Evolutionary conservation across 2,797 vertebrate species (phyloP).

Genomic region (Malurus leucopterus): DNA sequence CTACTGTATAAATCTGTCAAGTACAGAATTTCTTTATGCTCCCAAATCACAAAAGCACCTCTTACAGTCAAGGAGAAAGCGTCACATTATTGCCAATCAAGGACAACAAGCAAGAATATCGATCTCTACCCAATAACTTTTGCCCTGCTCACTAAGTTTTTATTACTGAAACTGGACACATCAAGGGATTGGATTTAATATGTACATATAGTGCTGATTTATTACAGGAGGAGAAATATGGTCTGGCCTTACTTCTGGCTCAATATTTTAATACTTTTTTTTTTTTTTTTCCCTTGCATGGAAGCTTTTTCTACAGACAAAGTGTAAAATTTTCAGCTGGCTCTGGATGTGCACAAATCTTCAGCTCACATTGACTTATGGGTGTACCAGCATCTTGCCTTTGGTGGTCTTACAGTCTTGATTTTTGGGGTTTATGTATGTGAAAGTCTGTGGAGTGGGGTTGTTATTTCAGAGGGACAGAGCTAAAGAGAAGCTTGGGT

Average conservation of each 20-base stretch:
- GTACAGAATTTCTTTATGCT: slow-evolving; percentile 22
- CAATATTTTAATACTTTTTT: slow-evolving; percentile 27
- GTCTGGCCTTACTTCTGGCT: slow-evolving; percentile 36
- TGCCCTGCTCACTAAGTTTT: slow-evolving; percentile 21
- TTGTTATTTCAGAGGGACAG: not conserved
- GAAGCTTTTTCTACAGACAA: slow-evolving; percentile 4
- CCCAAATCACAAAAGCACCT: slow-evolving; percentile 47
- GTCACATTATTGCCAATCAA: not conserved
- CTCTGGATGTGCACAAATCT: not conserved
- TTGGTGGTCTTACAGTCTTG: not conserved
- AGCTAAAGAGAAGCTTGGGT: not conserved
- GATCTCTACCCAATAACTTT: not conserved
- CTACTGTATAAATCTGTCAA: slow-evolving; percentile 66
- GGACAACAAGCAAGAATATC: slow-evolving; percentile 20
- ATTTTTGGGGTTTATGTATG: not conserved
- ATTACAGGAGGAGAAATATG: slow-evolving; percentile 33
- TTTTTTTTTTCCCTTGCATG: slow-evolving; percentile 10
- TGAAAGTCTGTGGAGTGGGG: not conserved
- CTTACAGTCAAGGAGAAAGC: slow-evolving; percentile 39
- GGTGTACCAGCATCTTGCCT: not conserved
- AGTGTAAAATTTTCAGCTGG: not conserved
- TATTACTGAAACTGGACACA: slow-evolving; percentile 49
- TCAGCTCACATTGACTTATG: not conserved
- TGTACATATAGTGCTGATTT: slow-evolving; percentile 34
- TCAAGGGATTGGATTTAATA: slow-evolving; percentile 38